phyloP scores from a whole-genome alignment of 2,888 invertebrate genomes.

The Epirrhoe alternata region DNA sequence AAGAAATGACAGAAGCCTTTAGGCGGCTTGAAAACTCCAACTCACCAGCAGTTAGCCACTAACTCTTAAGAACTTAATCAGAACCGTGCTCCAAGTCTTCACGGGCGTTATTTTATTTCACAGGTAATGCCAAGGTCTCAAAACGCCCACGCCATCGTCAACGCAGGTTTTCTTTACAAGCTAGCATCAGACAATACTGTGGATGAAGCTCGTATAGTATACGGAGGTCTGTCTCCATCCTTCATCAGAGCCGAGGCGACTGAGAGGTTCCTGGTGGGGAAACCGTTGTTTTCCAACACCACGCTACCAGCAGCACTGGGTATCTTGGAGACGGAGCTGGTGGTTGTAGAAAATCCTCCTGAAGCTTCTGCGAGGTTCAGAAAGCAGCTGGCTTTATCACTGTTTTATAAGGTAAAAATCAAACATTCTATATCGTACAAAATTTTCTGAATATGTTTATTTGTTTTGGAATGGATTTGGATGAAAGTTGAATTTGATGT shows the following conservation, averaged over 20 bases:
- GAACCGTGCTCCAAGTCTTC: too few relatives aligned
- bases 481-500: too few relatives aligned
- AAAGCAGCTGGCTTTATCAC: constrained; percentile 84
- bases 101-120: neutral
- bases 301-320: constrained; percentile 69
- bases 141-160: constrained; percentile 90
- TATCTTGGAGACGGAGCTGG: constrained; percentile 56
- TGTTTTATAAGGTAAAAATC: constrained; percentile 83
- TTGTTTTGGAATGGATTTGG: too few relatives aligned
- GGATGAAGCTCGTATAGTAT: constrained; percentile 82
- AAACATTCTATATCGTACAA: too few relatives aligned
- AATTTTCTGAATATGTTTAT: too few relatives aligned
- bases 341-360: constrained; percentile 66
- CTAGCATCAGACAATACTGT: constrained; percentile 72
- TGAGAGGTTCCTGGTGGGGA: constrained; percentile 79
- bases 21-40: too few relatives aligned
- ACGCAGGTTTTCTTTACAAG: constrained; percentile 89
- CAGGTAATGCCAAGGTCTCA: constrained; percentile 90
- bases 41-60: too few relatives aligned
- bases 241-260: constrained; percentile 80
- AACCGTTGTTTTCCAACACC: constrained; percentile 64
- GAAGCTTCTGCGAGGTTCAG: constrained; percentile 85
- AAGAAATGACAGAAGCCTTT: too few relatives aligned
- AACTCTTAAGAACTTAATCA: too few relatives aligned
- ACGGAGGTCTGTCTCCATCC: constrained; percentile 82